Conservation (phyloP, 2,113 vertebrate genomes). For the Sphaerodactylus townsendi region DNA sequence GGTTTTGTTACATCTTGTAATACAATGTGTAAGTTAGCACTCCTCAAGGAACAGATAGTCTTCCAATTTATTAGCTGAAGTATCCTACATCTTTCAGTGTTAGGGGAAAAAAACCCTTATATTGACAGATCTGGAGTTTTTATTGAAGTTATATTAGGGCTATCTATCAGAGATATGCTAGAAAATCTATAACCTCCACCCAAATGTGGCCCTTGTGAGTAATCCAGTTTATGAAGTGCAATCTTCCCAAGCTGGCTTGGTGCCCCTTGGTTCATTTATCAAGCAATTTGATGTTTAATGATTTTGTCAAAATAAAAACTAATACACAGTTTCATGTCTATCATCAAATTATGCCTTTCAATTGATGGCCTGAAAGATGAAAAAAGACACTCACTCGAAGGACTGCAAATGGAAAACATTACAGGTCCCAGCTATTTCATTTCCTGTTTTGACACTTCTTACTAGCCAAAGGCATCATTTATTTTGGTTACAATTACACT, state of each 20-base stretch:
- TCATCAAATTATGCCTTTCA: slow-evolving; percentile 84
- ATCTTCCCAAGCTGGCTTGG: slow-evolving; percentile 83
- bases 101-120: slow-evolving; percentile 78
- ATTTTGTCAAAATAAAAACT: slow-evolving; percentile 93
- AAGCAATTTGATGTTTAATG: slow-evolving; percentile 89
- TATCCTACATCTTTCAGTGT: slow-evolving; percentile 75
- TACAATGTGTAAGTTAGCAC: slow-evolving; percentile 73
- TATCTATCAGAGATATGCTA: slow-evolving; percentile 96
- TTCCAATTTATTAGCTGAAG: slow-evolving; percentile 82
- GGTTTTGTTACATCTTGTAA: slow-evolving; percentile 74
- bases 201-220: slow-evolving; percentile 91
- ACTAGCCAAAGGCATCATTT: slow-evolving; percentile 41
- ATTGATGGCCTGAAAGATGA: slow-evolving; percentile 71
- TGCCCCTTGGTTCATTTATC: slow-evolving; percentile 89
- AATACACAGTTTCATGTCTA: slow-evolving; percentile 81
- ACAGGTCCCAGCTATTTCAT: slow-evolving; percentile 51
- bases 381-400: slow-evolving; percentile 74
- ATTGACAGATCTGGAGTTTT: slow-evolving; percentile 92
- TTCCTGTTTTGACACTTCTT: slow-evolving; percentile 66
- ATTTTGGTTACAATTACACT: slow-evolving; percentile 62
- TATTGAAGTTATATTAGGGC: slow-evolving; percentile 98
- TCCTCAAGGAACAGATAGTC: slow-evolving; percentile 73
- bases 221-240: slow-evolving; percentile 94
- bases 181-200: slow-evolving; percentile 96
- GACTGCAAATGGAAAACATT: slow-evolving; percentile 68